phyloP scores from a whole-genome alignment of 2,888 invertebrate species.

The Cryptocephalus moraei region DNA sequence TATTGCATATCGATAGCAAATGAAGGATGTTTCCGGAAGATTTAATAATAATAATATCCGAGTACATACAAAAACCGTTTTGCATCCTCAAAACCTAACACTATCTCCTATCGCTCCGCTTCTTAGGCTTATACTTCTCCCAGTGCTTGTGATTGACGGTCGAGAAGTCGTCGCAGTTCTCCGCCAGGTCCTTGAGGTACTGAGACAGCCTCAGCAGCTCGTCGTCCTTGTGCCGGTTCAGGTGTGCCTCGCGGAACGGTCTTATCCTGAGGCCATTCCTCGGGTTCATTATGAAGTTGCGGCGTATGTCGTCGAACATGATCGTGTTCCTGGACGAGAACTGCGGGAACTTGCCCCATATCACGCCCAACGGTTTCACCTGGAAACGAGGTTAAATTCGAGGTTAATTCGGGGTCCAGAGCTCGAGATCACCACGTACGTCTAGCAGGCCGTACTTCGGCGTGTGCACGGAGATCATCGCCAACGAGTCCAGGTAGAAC shows the following conservation, averaged over 20 bases:
- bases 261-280: constrained; percentile 84
- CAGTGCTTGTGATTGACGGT: constrained; percentile 82
- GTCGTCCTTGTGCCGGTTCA: constrained; percentile 72
- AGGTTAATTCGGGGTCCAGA: too few species aligned
- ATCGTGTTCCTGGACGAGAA: constrained; percentile 88
- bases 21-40: too few species aligned
- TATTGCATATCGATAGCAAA: too few species aligned
- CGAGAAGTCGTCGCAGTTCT: constrained; percentile 70
- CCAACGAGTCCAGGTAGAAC: constrained; percentile 82
- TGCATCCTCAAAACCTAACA: too few species aligned
- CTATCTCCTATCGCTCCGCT: constrained; percentile 7
- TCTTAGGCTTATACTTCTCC: constrained; percentile 64
- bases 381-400: constrained; percentile 29
- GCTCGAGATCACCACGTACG: constrained; percentile 42
- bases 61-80: too few species aligned
- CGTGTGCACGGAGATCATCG: constrained; percentile 91
- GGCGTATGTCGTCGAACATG: constrained; percentile 93
- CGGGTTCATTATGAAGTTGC: constrained; percentile 97
- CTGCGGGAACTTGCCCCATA: constrained; percentile 91
- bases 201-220: constrained; percentile 73
- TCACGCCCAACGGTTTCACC: constrained; percentile 91
- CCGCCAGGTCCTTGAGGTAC: constrained; percentile 75
- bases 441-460: constrained; percentile 86
- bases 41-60: too few species aligned
- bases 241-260: constrained; percentile 84